phyloP scores from a whole-genome alignment of 2,888 invertebrate species.

The Elgonia sp. region DNA sequence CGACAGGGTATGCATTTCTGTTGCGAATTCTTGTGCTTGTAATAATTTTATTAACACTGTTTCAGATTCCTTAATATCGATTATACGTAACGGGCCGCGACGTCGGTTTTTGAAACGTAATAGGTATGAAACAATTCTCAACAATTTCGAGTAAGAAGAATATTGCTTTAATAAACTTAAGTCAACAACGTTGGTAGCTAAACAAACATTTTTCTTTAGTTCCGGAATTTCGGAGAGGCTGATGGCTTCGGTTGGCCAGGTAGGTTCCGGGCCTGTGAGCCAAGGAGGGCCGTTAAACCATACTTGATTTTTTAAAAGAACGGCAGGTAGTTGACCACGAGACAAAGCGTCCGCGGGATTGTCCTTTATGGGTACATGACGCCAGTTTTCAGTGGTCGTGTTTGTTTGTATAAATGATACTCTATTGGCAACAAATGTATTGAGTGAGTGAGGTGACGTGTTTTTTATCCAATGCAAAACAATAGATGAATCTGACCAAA shows the following conservation, averaged over 20 bases:
- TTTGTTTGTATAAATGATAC: too few species aligned
- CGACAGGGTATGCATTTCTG: background rate
- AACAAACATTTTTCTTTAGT: background rate
- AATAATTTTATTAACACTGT: background rate
- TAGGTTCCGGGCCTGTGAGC: too few species aligned
- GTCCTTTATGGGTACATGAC: too few species aligned
- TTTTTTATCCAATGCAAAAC: background rate
- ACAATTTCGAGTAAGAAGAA: conserved; percentile 1
- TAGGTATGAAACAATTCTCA: background rate
- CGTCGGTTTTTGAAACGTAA: background rate
- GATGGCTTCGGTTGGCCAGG: too few species aligned
- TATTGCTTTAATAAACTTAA: background rate
- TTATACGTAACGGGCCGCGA: background rate
- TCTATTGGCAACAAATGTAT: too few species aligned
- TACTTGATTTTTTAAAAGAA: too few species aligned
- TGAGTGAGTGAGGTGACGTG: too few species aligned
- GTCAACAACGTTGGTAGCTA: background rate
- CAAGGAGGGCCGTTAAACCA: too few species aligned
- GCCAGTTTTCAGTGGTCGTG: too few species aligned
- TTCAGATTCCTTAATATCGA: background rate
- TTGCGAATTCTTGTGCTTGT: background rate
- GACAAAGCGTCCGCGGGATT: too few species aligned
- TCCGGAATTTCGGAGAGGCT: background rate
- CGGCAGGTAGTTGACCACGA: too few species aligned
- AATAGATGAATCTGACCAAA: background rate